phyloP scores from a whole-genome alignment of 1,140 invertebrate genomes.

The Drosophila serrata region DNA sequence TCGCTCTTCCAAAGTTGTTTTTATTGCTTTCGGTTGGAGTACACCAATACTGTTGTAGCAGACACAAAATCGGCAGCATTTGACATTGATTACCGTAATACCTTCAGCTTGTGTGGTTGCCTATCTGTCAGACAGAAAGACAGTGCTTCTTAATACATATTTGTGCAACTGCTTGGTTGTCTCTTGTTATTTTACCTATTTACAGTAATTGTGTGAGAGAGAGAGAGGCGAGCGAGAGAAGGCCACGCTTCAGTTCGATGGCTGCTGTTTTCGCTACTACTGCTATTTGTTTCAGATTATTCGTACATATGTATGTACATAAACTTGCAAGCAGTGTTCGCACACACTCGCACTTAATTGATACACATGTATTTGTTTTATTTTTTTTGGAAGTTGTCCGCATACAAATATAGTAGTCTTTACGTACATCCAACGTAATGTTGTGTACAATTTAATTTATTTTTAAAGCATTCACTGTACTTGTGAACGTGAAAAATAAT shows the following conservation, averaged over 20 bases:
- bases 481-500: slow-evolving; percentile 32
- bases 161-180: slow-evolving; percentile 77
- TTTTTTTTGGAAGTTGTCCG: slow-evolving; percentile 36
- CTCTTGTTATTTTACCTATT: slow-evolving; percentile 76
- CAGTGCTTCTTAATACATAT: slow-evolving; percentile 68
- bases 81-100: slow-evolving; percentile 84
- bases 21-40: slow-evolving; percentile 63
- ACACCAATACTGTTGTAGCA: slow-evolving; percentile 54
- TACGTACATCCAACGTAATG: slow-evolving; percentile 7
- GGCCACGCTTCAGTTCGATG: slow-evolving; percentile 49
- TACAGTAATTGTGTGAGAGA: slow-evolving; percentile 74
- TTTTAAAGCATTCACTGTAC: slow-evolving; percentile 28
- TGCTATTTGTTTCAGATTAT: slow-evolving; percentile 35
- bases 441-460: slow-evolving; percentile 45
- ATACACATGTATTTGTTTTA: slow-evolving; percentile 7
- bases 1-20: slow-evolving; percentile 43
- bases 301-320: slow-evolving; percentile 15
- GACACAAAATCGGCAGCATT: slow-evolving; percentile 76
- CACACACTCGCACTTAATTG: slow-evolving; percentile 14
- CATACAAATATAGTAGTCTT: slow-evolving; percentile 1
- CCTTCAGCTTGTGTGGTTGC: slow-evolving; percentile 54
- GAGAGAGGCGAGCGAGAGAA: slow-evolving; percentile 17
- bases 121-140: slow-evolving; percentile 25
- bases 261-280: slow-evolving; percentile 18
- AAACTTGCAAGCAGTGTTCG: slow-evolving; percentile 2